Conservation (phyloP, 1,140 invertebrate genomes). For the Dufourea novaeangliae region DNA sequence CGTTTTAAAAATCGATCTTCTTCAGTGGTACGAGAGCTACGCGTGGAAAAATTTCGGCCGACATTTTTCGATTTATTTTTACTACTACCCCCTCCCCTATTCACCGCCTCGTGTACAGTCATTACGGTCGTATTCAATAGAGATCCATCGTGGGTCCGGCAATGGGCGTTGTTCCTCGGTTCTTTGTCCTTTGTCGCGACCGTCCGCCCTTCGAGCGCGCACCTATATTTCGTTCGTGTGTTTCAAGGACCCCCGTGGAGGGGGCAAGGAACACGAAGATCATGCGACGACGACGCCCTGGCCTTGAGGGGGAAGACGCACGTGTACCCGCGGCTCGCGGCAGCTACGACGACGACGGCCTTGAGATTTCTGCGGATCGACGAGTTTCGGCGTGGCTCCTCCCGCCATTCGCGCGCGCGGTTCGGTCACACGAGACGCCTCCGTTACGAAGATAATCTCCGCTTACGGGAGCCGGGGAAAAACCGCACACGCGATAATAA, state of each 20-base stretch:
- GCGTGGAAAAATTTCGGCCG: too few relatives aligned
- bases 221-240: conserved; percentile 21
- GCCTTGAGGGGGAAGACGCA: conserved; percentile 44
- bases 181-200: background rate
- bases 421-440: background rate
- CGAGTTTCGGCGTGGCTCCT: conserved; percentile 32
- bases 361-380: conserved; percentile 52
- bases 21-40: too few relatives aligned
- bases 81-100: too few relatives aligned
- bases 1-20: too few relatives aligned
- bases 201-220: conserved; percentile 9
- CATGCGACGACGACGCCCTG: conserved; percentile 13
- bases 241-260: conserved; percentile 44
- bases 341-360: conserved; percentile 23
- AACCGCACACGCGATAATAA: conserved; percentile 2
- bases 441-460: conserved; percentile 22
- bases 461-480: conserved; percentile 5
- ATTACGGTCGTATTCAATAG: too few relatives aligned
- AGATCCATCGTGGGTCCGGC: background rate
- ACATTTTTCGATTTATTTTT: too few relatives aligned
- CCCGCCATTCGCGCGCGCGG: too few relatives aligned
- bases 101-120: too few relatives aligned
- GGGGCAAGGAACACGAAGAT: conserved; percentile 29
- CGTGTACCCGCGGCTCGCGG: conserved; percentile 40
- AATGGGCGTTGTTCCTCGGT: background rate